Evolutionary conservation across 2,888 invertebrate genomes (phyloP).

Genomic region (Amphipoea lucens): DNA sequence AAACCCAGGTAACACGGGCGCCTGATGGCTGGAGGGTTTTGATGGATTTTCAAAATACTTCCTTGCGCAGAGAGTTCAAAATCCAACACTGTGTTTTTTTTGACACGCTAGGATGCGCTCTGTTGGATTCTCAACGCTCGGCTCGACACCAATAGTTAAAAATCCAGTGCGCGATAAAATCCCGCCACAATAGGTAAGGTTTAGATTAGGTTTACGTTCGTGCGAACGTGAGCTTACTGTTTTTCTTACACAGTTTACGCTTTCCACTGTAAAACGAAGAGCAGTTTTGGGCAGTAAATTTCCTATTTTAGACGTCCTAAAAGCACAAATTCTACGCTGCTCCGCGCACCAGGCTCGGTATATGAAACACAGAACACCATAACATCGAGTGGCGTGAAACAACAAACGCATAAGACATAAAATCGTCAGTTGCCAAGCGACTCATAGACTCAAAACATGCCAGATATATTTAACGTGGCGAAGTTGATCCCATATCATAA

Average conservation of each 20-base stretch:
- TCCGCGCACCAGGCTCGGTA: background rate
- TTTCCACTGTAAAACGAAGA: background rate
- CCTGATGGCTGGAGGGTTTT: too few relatives aligned
- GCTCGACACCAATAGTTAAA: too few relatives aligned
- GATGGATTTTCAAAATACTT: too few relatives aligned
- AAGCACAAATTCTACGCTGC: too few relatives aligned
- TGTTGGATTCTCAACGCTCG: too few relatives aligned
- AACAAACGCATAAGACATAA: background rate
- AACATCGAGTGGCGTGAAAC: background rate
- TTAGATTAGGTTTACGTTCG: too few relatives aligned
- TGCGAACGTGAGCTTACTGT: too few relatives aligned
- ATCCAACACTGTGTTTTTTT: too few relatives aligned
- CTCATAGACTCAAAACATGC: slow-evolving; percentile 6
- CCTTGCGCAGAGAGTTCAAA: too few relatives aligned
- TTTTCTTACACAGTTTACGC: background rate
- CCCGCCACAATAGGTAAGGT: too few relatives aligned
- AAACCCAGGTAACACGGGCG: background rate
- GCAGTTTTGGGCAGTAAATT: background rate
- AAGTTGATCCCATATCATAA: slow-evolving; percentile 22
- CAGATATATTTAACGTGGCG: slow-evolving; percentile 42
- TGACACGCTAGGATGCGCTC: too few relatives aligned
- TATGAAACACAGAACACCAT: slow-evolving; percentile 6
- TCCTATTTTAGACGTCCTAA: background rate
- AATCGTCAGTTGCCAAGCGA: slow-evolving; percentile 3
- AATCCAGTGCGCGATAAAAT: too few relatives aligned